Base-by-base conservation (phyloP, 2,113 vertebrate species). In the Rhinichthys klamathensis region DNA sequence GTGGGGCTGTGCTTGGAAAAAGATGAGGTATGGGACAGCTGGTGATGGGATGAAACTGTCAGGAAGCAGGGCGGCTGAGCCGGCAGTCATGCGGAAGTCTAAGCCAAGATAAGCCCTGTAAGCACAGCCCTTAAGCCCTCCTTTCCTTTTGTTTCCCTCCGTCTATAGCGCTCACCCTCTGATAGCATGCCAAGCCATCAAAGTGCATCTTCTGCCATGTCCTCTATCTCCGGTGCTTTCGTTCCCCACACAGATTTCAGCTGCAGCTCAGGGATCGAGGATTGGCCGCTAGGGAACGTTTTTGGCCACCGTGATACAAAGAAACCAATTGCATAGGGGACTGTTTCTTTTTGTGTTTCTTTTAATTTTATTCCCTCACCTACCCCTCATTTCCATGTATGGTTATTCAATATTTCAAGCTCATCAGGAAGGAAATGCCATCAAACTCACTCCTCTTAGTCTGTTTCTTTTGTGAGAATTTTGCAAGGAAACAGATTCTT, bases 321-420 rank as follows among this genome's bases (percentile, higher is more conserved):
- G 78, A 80, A 80, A 80, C 78, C 78, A 38, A 46, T 80, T 65
- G 58, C 38, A 27, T 63, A 44, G 58, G 41, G 78, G 78, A 65
- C 60, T 6, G 7, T 65, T 79, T 70, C 27, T 25, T 41, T 72
- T 70, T 72, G 5, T 60, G 60, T n/a, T 77, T n/a, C 1, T 35
- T 65, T 41, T 8, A 1, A 56, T 56, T 56, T 84, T 90, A 56
- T 27, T 90, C 89, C 30, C 84, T 86, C n/a, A 67, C 35, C 89
- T 35, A 27, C 25, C 63, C 18, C 27, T 69, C 74, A 77, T 82
- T 51, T 88, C 89, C 87, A 80, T 82, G 88, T 86, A 85, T 91
- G 88, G 89, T 91, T 89, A 90, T 85, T 88, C 90, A 91, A 87
- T 81, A 81, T 88, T 15, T 90, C 90, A 93, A 90, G 88, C 30